Conservation (phyloP, 2,888 invertebrate genomes). For the Latheticus oryzae region DNA sequence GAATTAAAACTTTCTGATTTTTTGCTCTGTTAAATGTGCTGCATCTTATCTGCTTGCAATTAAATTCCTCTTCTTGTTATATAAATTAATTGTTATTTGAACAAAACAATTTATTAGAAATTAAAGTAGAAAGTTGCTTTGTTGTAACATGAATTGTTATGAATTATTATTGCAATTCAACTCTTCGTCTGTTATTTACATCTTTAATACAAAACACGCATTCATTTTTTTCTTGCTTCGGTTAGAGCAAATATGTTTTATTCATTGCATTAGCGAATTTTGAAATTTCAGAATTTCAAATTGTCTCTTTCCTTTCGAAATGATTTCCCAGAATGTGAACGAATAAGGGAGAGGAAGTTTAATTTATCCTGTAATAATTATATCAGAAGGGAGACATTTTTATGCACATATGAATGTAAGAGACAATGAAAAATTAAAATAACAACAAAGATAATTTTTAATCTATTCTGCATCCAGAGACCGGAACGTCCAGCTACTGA, state of each 20-base stretch:
- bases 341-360: constrained; percentile 19
- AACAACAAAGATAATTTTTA: constrained; percentile 62
- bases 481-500: constrained; percentile 57
- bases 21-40: constrained; percentile 50
- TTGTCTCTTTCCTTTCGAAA: constrained; percentile 6
- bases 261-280: constrained; percentile 14
- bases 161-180: constrained; percentile 15
- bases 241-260: constrained; percentile 20
- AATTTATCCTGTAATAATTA: constrained; percentile 50
- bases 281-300: constrained; percentile 7
- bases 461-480: constrained; percentile 56
- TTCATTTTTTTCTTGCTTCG: constrained; percentile 25
- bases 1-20: constrained; percentile 51
- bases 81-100: constrained; percentile 41
- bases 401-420: constrained; percentile 53
- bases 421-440: constrained; percentile 62
- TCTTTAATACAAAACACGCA: constrained; percentile 25
- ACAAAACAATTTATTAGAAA: constrained; percentile 42
- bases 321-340: constrained; percentile 25
- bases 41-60: constrained; percentile 45
- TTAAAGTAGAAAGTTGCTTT: constrained; percentile 37
- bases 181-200: constrained; percentile 17
- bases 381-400: constrained; percentile 46
- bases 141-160: constrained; percentile 28
- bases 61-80: constrained; percentile 42